Evolutionary conservation across 2,888 invertebrate genomes (phyloP).

Genomic region (Julus scanicus): DNA sequence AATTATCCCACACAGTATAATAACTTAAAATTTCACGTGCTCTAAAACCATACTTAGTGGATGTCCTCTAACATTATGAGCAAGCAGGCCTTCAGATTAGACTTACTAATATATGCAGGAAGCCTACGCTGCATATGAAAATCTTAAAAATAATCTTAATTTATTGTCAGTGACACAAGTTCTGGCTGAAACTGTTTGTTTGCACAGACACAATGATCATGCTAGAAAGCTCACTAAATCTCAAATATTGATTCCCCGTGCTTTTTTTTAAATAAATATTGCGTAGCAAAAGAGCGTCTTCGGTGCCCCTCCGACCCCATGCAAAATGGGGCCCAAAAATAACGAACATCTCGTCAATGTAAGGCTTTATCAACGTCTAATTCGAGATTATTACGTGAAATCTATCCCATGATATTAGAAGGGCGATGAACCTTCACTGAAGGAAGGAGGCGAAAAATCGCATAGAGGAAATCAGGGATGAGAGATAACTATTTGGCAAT

Average conservation of each 20-base stretch:
- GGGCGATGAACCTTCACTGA: not conserved
- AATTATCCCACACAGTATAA: not conserved
- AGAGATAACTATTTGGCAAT: slow-evolving; percentile 3
- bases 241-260: not conserved
- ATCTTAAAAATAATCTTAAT: not conserved
- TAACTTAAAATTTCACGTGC: not conserved
- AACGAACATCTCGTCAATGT: slow-evolving; percentile 16
- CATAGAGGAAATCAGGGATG: slow-evolving; percentile 6
- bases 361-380: not conserved
- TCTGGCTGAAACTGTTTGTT: not conserved
- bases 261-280: not conserved
- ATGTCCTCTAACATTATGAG: not conserved
- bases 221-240: not conserved
- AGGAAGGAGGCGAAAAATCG: slow-evolving; percentile 18
- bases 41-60: not conserved
- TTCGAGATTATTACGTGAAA: slow-evolving; percentile 17
- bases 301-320: not conserved
- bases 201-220: not conserved
- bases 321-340: not conserved
- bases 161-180: not conserved
- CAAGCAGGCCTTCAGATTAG: not conserved
- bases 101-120: not conserved
- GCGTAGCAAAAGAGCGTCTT: not conserved
- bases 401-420: slow-evolving; percentile 23
- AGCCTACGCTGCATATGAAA: not conserved